A percentile compares a stretch with the other conserved stretches of the same genome.
These are phyloP conservation scores for Labeo rohita DNA, from an alignment of 2,113 vertebrate species.

Conservation along the genomic window DNA sequence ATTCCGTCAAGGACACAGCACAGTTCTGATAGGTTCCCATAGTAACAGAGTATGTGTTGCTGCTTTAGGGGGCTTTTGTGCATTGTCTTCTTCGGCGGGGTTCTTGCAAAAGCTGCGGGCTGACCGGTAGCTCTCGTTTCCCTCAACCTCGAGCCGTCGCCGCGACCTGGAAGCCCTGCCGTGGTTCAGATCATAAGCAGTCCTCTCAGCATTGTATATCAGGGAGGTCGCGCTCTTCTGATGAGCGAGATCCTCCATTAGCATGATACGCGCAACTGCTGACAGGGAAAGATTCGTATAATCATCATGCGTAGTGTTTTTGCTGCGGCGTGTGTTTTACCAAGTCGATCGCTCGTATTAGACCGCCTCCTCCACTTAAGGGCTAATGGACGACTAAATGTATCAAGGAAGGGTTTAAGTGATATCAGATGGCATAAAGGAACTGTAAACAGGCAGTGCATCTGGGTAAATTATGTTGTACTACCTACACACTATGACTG, in stretches of 20 bases:
- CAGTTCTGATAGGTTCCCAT: slow-evolving; percentile 59
- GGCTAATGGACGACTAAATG: slow-evolving; percentile 40
- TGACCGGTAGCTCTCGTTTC: slow-evolving; percentile 41
- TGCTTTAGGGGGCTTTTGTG: slow-evolving; percentile 52
- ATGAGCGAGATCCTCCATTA: background rate
- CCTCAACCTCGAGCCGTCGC: background rate
- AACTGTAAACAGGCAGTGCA: slow-evolving; percentile 36
- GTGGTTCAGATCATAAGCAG: slow-evolving; percentile 9
- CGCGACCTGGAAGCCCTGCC: slow-evolving; percentile 30
- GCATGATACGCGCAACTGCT: slow-evolving; percentile 7
- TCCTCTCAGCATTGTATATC: background rate
- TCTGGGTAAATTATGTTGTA: slow-evolving; percentile 16
- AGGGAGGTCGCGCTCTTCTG: background rate
- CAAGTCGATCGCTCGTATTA: slow-evolving; percentile 2
- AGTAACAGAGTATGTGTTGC: slow-evolving; percentile 63
- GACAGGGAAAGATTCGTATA: slow-evolving; percentile 23
- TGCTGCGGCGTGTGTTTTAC: slow-evolving; percentile 5
- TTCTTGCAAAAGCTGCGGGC: slow-evolving; percentile 40
- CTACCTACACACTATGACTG: slow-evolving; percentile 1
- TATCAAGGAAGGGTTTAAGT: slow-evolving; percentile 32
- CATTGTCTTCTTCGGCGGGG: slow-evolving; percentile 40
- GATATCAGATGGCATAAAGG: slow-evolving; percentile 33
- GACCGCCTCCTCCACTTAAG: slow-evolving; percentile 31
- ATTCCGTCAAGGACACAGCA: slow-evolving; percentile 63
- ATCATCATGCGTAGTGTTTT: slow-evolving; percentile 19